Evolutionary conservation across 2,888 invertebrate genomes (phyloP), one percentile per base, ranked within the genome.

Genomic region (Ormyrus nitidulus): DNA sequence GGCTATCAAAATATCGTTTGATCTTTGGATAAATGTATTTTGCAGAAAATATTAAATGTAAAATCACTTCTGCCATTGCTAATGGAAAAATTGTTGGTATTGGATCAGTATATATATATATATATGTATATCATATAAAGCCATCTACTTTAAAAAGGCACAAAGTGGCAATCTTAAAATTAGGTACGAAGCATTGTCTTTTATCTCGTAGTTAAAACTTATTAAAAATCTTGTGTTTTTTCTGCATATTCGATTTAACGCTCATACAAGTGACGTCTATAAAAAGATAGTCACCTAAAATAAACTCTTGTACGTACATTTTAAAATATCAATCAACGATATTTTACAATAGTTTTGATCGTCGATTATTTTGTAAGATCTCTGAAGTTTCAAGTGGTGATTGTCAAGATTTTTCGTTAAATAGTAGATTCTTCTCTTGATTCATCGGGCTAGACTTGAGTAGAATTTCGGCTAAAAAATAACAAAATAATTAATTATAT

Each of bases 391-490:
- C 62, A 70, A 75, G 64, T 80, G 44, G 8, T 74, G 80, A 76
- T 84, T 84, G 78, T 82, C 83, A 79, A 83, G 70, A 81, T 82
- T 82, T 74, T 79, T 53, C 78, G 65, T 54, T 83, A 80, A 75
- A 77, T 73, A 74, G 75, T 82, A 71, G 51, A 77, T 46, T 61
- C 68, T 77, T 54, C 61, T 62, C 70, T 56, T 48, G 6, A 81
- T 81, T 83, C 88, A 90, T 88, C 85, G 88, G 73, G 83, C 87
- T 79, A 90, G 86, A 53, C 87, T 86, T 8, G 90, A 90, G 77
- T 90, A 90, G 83, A 90, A 90, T 87, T 90, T 90, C 66, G 90
- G 90, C 90, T 90, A 85, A 48, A 34, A 87, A 90, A 77, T 66
- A 81, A 66, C 70, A 51, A 87, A 90, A 77, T 66, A 81, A 66